These are phyloP conservation scores for Melospiza melodia DNA, from an alignment of 2,113 vertebrate genomes.

Conservation along the genomic window DNA sequence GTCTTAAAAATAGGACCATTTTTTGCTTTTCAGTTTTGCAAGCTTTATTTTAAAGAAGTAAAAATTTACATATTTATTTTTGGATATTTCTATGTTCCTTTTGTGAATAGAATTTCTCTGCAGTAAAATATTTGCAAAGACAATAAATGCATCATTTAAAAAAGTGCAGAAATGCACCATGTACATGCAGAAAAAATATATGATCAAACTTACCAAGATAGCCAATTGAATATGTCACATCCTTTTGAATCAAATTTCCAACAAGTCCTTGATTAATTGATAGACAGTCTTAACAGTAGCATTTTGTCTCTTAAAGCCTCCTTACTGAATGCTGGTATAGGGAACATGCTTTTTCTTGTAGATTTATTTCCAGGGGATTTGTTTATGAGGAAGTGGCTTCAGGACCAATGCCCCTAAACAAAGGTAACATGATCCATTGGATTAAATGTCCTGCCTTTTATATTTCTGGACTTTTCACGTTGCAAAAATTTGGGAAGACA, in stretches of 20 bases:
- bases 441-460: not conserved
- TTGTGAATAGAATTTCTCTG: not conserved
- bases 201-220: not conserved
- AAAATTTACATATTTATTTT: not conserved
- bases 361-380: constrained; percentile 61
- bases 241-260: not conserved
- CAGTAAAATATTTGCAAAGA: not conserved
- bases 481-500: not conserved
- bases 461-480: not conserved
- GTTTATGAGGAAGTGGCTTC: constrained; percentile 58
- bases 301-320: not conserved
- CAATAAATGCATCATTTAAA: not conserved
- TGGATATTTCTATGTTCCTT: not conserved
- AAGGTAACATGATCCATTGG: constrained; percentile 19
- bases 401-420: not conserved
- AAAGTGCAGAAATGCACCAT: not conserved
- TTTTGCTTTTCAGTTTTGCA: not conserved
- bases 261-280: not conserved
- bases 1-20: not conserved
- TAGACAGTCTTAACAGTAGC: not conserved
- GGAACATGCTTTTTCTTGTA: constrained; percentile 43
- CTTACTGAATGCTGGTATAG: not conserved
- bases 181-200: not conserved
- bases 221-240: not conserved
- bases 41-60: not conserved